Evolutionary conservation across 2,888 invertebrate genomes (phyloP).

Genomic region (Euphydryas editha): DNA sequence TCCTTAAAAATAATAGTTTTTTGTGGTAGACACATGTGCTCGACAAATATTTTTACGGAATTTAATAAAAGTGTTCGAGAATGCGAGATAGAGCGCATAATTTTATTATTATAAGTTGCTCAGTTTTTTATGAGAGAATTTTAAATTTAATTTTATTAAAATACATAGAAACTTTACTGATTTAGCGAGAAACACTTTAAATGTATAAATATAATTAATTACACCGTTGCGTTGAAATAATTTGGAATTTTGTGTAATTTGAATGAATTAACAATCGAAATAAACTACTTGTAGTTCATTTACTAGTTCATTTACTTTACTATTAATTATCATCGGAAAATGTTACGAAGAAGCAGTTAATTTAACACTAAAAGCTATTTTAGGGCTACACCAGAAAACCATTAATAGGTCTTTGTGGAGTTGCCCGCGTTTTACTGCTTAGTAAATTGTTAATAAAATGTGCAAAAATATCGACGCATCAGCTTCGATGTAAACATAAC

Average conservation of each 20-base stretch:
- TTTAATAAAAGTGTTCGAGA: constrained; percentile 32
- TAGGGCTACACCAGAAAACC: constrained; percentile 44
- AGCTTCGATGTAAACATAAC: constrained; percentile 18
- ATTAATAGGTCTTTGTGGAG: constrained; percentile 50
- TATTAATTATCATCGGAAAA: constrained; percentile 46
- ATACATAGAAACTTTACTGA: neutral
- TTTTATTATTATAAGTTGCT: constrained; percentile 26
- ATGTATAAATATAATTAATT: neutral
- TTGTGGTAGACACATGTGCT: constrained; percentile 65
- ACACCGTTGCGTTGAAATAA: neutral
- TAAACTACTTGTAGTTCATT: constrained; percentile 28
- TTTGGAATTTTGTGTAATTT: neutral
- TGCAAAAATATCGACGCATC: constrained; percentile 44
- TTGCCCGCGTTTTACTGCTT: constrained; percentile 48
- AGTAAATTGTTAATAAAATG: constrained; percentile 50
- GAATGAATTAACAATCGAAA: neutral
- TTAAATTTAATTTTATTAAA: constrained; percentile 11
- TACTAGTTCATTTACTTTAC: constrained; percentile 19
- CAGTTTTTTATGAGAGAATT: constrained; percentile 20
- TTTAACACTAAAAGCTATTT: constrained; percentile 55
- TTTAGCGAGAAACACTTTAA: neutral
- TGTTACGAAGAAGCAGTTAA: constrained; percentile 52
- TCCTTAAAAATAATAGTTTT: constrained; percentile 62
- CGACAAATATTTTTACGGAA: constrained; percentile 35
- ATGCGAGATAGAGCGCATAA: constrained; percentile 22